A percentile compares a stretch with the other conserved stretches of the same genome.
These are phyloP conservation scores for Botia kubotai DNA, from an alignment of 2,797 vertebrate genomes.

Conservation along the genomic window DNA sequence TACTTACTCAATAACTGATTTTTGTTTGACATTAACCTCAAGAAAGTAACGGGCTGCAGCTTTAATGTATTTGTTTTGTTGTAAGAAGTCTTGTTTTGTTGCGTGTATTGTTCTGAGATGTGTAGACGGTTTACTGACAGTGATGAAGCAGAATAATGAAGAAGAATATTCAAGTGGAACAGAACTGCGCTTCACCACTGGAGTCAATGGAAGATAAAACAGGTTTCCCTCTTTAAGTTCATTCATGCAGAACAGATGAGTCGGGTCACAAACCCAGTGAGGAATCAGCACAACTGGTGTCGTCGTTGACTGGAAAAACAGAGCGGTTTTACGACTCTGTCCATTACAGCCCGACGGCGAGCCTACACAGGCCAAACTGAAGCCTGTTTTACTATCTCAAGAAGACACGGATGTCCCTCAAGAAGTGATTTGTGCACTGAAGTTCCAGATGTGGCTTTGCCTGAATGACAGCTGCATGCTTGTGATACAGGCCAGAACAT, in stretches of 20 bases:
- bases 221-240: slow-evolving; percentile 57
- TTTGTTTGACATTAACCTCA: too few species aligned
- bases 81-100: not conserved
- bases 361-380: slow-evolving; percentile 54
- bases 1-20: too few species aligned
- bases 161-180: not conserved
- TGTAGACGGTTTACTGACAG: slow-evolving; percentile 3
- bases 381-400: slow-evolving; percentile 55
- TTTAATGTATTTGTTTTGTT: not conserved
- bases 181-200: slow-evolving; percentile 17
- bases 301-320: slow-evolving; percentile 72
- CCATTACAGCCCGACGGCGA: slow-evolving; percentile 65
- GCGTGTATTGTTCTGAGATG: not conserved
- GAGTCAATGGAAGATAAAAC: slow-evolving; percentile 64
- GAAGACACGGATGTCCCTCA: slow-evolving; percentile 67
- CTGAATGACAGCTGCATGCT: slow-evolving; percentile 42
- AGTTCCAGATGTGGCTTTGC: slow-evolving; percentile 73
- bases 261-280: slow-evolving; percentile 71
- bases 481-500: slow-evolving; percentile 57
- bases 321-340: slow-evolving; percentile 73
- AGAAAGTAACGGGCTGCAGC: not conserved
- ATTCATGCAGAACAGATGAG: slow-evolving; percentile 65
- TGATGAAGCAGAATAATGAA: not conserved
- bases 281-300: slow-evolving; percentile 76
- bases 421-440: slow-evolving; percentile 68